Base-by-base conservation (phyloP, 1,140 invertebrate species). In the Anoplophora glabripennis region DNA sequence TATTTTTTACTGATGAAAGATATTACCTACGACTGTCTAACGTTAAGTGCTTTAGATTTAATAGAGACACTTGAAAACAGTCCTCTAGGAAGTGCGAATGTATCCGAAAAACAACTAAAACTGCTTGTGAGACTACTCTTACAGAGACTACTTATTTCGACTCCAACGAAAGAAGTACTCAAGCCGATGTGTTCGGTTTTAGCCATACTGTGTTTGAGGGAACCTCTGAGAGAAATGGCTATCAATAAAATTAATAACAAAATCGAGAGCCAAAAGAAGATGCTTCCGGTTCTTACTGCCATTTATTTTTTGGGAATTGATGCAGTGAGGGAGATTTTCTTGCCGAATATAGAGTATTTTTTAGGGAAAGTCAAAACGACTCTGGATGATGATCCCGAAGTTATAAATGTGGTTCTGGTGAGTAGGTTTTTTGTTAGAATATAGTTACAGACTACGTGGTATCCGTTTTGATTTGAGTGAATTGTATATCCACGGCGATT, bases 1-100 rank as follows among this genome's bases (percentile, higher is more conserved):
- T 75, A 73, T 53, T 67, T 72, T 10, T 45, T 75, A 17, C 54
- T 75, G 7, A 67, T 66, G 37, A 73, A 71, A 57, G 65, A 75
- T 59, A 62, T 70, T 34, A 71, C 66, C 8, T 74, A 72, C 53
- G 66, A 71, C 58, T 63, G 49, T 36, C 57, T 73, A 9, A 72
- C 72, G 9, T 44, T 68, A 28, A 45, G 61, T 12, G 70, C 69
- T 2, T 61, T 75, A 42, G 57, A 68, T 57, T 53, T 75, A 12
- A 64, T 75, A 10, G 58, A 67, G 46, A 61, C 64, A 18, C 59
- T 75, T 36, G 73, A 75, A 57, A 63, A 63, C 56, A 72, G 71
- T 51, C 64, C 66, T 45, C 58, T 69, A 12, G 53, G 64, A 12
- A 61, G 59, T 56, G 40, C 63, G 42, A 58, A 59, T 47, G 68